These are phyloP conservation scores for Lasioglossum oenotherae DNA, from an alignment of 2,888 invertebrate species.

Conservation along the genomic window DNA sequence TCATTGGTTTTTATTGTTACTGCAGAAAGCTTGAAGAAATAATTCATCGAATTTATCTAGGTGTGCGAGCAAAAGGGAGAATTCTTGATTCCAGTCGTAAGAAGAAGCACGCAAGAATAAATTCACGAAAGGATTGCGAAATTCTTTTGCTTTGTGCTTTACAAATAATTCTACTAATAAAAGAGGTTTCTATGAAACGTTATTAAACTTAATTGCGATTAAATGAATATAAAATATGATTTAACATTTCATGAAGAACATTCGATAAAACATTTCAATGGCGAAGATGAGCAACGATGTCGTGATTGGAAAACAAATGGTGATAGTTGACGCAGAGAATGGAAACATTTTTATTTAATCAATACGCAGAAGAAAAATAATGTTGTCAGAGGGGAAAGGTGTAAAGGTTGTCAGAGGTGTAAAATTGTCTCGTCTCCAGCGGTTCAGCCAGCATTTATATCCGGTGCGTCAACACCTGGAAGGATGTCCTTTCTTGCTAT, in stretches of 20 bases:
- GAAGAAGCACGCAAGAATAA: too few species aligned
- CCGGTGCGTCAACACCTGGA: constrained; percentile 8
- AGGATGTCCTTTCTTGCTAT: constrained; percentile 4
- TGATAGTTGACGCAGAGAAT: background rate
- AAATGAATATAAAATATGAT: too few species aligned
- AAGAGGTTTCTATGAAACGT: too few species aligned
- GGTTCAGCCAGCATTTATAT: constrained; percentile 17
- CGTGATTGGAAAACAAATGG: background rate
- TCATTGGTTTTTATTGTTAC: background rate
- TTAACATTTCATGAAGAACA: background rate
- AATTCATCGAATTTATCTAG: background rate
- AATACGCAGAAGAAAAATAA: background rate
- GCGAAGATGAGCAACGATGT: background rate
- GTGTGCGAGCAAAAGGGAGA: too few species aligned
- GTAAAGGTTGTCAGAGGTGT: background rate
- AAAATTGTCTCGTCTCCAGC: background rate
- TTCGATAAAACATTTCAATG: too few species aligned
- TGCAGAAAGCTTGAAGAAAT: background rate
- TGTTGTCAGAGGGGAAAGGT: background rate
- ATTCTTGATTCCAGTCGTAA: too few species aligned
- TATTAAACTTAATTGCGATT: too few species aligned
- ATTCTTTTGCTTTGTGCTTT: too few species aligned
- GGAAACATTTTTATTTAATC: background rate
- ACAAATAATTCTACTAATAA: too few species aligned
- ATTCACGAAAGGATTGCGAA: too few species aligned